Base-by-base conservation (phyloP, 2,113 vertebrate species). In the Pluvialis apricaria region DNA sequence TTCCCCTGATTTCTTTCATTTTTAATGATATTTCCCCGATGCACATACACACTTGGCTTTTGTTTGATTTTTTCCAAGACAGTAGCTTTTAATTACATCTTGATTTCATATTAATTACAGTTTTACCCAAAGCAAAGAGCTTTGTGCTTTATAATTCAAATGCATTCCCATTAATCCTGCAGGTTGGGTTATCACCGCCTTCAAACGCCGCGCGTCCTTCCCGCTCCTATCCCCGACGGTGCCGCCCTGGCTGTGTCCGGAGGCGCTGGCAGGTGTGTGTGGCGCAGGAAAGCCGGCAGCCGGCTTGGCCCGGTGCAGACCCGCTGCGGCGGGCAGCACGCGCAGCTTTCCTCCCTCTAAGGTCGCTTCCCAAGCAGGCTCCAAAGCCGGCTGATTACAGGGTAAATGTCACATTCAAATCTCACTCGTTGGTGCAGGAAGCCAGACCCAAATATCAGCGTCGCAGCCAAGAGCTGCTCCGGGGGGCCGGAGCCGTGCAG, bases 21-120 rank as follows among this genome's bases (percentile, higher is more conserved):
- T 92, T 82, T 65, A 82, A 80, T 80, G 66, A 24, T 9, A 45
- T 77, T 89, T 64, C 75, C 75, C 77, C 73, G 25, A 9, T 36
- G 22, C 49, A 61, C 81, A 91, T 31, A 91, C 72, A 91, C 58
- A 5, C 81, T 91, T 60, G 75, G 73, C 88, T 92, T 80, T 76
- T 79, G 70, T 89, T 96, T 65, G 84, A 69, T 85, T 91, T 92
- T 38, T 94, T 86, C 96, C 95, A 85, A 26, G 86, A 65, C 22
- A 8, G 95, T 45, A 94, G 94, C 92, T 96, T 97, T 95, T 97
- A 97, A 96, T 97, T 96, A 94, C 68, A 6, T 68, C 66, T 21
- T 3, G 52, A 95, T 96, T 92, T 75, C 89, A 66, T 60, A 91
- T 94, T 92, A 97, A 96, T 96, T 84, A 94, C 90, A 89, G 77